phyloP scores from a whole-genome alignment of 1,140 invertebrate genomes.

The Diorhabda carinulata region DNA sequence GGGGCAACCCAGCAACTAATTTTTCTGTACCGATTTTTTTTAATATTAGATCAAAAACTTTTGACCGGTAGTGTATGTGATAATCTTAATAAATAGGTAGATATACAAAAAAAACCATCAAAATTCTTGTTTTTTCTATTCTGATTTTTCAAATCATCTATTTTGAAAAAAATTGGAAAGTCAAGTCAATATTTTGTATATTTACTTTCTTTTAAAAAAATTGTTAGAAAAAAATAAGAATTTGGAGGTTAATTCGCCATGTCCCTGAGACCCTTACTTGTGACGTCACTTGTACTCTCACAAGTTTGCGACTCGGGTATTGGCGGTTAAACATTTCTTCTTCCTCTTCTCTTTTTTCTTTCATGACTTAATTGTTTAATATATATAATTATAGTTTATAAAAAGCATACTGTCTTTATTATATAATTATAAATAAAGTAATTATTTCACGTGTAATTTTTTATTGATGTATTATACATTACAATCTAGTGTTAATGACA shows the following conservation, averaged over 20 bases:
- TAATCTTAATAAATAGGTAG: conserved; percentile 2
- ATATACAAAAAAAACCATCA: conserved; percentile 20
- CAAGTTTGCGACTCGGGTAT: conserved; percentile 70
- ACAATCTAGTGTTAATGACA: too few species aligned
- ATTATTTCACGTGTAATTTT: too few species aligned
- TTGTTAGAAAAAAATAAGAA: conserved; percentile 32
- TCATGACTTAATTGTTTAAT: too few species aligned
- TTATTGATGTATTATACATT: too few species aligned
- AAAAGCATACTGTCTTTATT: too few species aligned
- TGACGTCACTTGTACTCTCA: conserved; percentile 63
- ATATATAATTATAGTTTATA: too few species aligned
- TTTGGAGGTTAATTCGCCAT: conserved; percentile 51
- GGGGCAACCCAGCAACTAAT: too few species aligned
- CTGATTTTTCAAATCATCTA: too few species aligned
- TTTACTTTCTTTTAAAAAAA: conserved; percentile 38
- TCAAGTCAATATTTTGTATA: conserved; percentile 28
- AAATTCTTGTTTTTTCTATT: conserved; percentile 19
- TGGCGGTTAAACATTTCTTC: conserved; percentile 49
- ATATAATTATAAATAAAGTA: too few species aligned
- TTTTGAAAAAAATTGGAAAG: neutral
- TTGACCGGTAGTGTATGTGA: too few species aligned
- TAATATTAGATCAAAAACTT: too few species aligned
- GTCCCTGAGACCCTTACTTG: conserved; percentile 76
- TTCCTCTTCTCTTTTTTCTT: conserved; percentile 12
- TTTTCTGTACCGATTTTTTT: too few species aligned